Evolutionary conservation across 2,888 invertebrate species (phyloP).

Genomic region (Mayetiola destructor): DNA sequence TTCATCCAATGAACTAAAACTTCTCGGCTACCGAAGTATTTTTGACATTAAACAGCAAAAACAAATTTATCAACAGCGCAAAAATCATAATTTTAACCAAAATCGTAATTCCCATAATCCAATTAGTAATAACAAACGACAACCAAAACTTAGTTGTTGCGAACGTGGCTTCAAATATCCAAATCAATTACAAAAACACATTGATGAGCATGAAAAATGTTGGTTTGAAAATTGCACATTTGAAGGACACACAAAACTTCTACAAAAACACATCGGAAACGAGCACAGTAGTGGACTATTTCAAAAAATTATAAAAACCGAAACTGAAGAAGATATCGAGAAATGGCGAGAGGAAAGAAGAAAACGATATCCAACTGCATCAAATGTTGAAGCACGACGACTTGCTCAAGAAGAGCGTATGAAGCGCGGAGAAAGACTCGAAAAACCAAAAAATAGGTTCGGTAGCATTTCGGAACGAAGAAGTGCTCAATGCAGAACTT

Average conservation of each 20-base stretch:
- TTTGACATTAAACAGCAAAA: slow-evolving; percentile 4
- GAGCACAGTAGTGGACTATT: slow-evolving; percentile 76
- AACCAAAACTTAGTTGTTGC: slow-evolving; percentile 37
- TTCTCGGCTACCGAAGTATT: not conserved
- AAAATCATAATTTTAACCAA: not conserved
- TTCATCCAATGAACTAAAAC: not conserved
- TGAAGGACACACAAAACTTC: slow-evolving; percentile 60
- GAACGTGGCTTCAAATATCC: slow-evolving; percentile 53
- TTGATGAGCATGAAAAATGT: slow-evolving; percentile 61
- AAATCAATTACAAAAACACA: slow-evolving; percentile 49
- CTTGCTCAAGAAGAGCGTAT: slow-evolving; percentile 49
- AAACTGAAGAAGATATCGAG: slow-evolving; percentile 65
- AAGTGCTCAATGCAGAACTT: not conserved
- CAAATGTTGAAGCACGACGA: slow-evolving; percentile 49
- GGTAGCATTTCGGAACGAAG: slow-evolving; percentile 21
- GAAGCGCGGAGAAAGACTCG: slow-evolving; percentile 61
- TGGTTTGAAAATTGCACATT: slow-evolving; percentile 68
- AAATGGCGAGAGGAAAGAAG: slow-evolving; percentile 75
- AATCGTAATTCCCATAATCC: not conserved
- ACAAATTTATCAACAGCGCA: not conserved
- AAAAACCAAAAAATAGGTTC: slow-evolving; percentile 33
- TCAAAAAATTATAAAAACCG: slow-evolving; percentile 55
- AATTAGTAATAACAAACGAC: not conserved
- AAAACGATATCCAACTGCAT: slow-evolving; percentile 59
- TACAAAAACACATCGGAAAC: slow-evolving; percentile 66